Conservation (phyloP, 2,113 vertebrate species). For the Chaetodon auriga region DNA sequence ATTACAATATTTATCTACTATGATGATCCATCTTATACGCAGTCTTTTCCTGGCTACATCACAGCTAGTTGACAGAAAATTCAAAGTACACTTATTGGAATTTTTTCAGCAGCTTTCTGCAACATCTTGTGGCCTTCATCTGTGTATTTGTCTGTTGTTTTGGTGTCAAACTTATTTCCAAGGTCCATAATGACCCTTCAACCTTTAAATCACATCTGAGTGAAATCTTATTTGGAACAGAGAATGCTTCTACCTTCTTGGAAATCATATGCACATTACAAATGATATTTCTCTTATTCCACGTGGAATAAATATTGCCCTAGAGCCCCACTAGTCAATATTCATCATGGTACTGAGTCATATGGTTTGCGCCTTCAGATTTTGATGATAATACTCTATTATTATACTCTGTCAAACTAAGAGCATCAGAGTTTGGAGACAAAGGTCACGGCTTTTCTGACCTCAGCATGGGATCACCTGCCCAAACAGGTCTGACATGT, state of each 20-base stretch:
- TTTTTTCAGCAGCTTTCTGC: not conserved
- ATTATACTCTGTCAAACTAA: not conserved
- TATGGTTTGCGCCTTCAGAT: not conserved
- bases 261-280: not conserved
- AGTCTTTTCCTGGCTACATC: not conserved
- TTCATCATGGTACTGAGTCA: not conserved
- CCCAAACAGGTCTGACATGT: conserved; percentile 35
- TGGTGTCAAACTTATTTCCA: not conserved
- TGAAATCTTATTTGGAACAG: not conserved
- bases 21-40: not conserved
- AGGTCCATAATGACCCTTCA: not conserved
- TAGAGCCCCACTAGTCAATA: not conserved
- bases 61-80: not conserved
- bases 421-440: not conserved
- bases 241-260: not conserved
- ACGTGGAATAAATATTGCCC: not conserved
- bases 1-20: not conserved
- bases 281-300: not conserved
- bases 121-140: not conserved
- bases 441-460: conserved; percentile 2
- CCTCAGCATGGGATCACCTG: conserved; percentile 38
- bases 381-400: no score
- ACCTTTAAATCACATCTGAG: not conserved
- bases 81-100: not conserved
- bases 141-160: not conserved